Evolutionary conservation across 2,113 vertebrate genomes (phyloP).

Genomic region (Hippocampus guttulatus): DNA sequence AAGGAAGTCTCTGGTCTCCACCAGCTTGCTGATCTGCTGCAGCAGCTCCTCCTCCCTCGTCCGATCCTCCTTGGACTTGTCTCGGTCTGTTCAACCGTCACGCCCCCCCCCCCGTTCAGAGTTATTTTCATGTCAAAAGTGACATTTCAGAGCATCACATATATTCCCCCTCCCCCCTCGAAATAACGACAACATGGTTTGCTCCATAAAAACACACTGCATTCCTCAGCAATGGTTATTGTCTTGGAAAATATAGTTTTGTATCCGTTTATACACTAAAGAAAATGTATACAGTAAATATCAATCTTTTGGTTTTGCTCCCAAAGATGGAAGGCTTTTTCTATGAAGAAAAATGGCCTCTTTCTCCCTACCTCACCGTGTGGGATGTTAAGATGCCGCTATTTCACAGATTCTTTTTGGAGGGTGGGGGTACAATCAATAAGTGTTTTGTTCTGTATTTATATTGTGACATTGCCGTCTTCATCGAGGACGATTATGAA

Average conservation of each 20-base stretch:
- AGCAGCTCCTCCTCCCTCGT: conserved; percentile 80
- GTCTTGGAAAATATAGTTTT: neutral
- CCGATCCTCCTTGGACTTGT: conserved; percentile 76
- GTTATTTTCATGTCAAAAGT: neutral
- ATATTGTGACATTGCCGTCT: no score
- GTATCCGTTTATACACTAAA: neutral
- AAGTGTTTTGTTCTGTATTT: no score
- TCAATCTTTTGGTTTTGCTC: neutral
- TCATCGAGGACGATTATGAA: neutral
- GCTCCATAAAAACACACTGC: neutral
- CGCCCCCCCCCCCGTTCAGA: no score
- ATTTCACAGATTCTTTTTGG: no score
- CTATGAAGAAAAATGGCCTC: no score
- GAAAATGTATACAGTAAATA: neutral
- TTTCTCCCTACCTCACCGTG: no score
- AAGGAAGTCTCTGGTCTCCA: conserved; percentile 86
- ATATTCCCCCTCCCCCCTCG: neutral
- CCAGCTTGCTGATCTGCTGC: conserved; percentile 85
- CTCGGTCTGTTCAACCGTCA: conserved; percentile 68
- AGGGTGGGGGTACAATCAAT: no score
- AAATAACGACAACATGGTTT: no score
- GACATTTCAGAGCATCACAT: neutral
- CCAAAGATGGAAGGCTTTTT: no score
- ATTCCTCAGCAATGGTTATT: neutral
- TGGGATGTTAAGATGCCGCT: no score